Conservation (phyloP, 1,140 invertebrate species). For the Neoseiulus cucumeris region DNA sequence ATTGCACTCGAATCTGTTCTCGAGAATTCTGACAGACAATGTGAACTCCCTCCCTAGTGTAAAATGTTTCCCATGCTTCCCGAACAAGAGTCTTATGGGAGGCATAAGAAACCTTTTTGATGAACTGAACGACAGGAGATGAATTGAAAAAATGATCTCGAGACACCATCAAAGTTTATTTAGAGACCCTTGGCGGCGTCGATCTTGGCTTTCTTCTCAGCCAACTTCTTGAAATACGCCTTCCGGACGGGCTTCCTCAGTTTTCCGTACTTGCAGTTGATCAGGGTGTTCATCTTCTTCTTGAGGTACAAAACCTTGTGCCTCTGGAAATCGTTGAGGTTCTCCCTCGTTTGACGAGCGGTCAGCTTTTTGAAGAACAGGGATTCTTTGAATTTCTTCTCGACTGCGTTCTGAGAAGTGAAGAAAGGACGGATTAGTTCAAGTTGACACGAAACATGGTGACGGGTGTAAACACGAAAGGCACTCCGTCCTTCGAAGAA, state of each 20-base stretch:
- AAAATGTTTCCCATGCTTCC: too few species aligned
- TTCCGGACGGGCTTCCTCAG: neutral
- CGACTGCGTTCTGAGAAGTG: neutral
- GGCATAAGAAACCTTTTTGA: too few species aligned
- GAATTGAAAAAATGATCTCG: too few species aligned
- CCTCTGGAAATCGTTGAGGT: constrained; percentile 1
- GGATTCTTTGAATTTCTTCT: neutral
- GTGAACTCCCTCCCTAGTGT: too few species aligned
- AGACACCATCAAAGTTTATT: too few species aligned
- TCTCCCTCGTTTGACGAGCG: neutral
- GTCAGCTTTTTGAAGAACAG: constrained; percentile 3
- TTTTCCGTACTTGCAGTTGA: constrained; percentile 5
- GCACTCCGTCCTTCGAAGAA: neutral
- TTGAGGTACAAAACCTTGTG: constrained; percentile 4
- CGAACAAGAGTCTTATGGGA: too few species aligned
- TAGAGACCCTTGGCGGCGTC: neutral
- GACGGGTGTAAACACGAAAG: neutral
- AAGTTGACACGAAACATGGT: neutral
- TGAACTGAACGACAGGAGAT: too few species aligned
- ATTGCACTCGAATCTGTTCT: too few species aligned
- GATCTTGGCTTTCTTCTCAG: constrained; percentile 9
- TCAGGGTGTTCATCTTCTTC: constrained; percentile 6
- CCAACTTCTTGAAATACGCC: neutral
- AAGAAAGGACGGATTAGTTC: too few species aligned
- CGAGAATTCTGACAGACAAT: too few species aligned